Evolutionary conservation across 1,140 invertebrate genomes (phyloP), one percentile per base, ranked within the genome.

Genomic region (Cheumatopsyche charites): DNA sequence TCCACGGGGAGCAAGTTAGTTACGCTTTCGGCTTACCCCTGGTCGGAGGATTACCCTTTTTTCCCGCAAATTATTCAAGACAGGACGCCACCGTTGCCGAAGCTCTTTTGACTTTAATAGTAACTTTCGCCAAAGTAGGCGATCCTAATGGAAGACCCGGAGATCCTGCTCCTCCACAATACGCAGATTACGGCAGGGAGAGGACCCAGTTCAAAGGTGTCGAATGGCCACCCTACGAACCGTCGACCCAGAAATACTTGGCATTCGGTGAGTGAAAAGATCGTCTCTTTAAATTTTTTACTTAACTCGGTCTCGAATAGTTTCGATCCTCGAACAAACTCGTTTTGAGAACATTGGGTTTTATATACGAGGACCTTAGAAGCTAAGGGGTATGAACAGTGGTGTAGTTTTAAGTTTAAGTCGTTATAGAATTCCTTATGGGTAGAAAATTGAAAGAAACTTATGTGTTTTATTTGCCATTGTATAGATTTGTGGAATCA

Each of bases 1-100:
- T 96, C 0, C 87, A 92, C 23, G 92, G 94, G 4, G 94, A 97
- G 78, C 93, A 95, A 65, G 82, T 97, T 41, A 86, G 92, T 0
- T 97, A 96, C 81, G 88, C 96, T 65, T 90, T 97, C 73, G 95
- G 94, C 0, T 87, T 94, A 42, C 94, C 95, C 0, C 80, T 97
- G 47, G 90, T 95, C 23, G 89, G 86, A 17, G 75, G 75, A 6
- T 29, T 76, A 68, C 84, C 87, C 11, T 85, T 85, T 73, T 87
- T 89, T 67, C 87, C 89, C 0, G 85, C 88, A 43, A 93, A 93
- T 82, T 96, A 91, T 83, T 91, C 88, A 21, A 82, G 88, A 9
- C 88, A 90, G 23, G 94, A 95, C 80, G 87, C 90, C 74, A 86
- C 88, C 6, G 88, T 95, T 6, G 88, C 92, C 0, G 89, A 93